Evolutionary conservation across 1,140 invertebrate species (phyloP), one percentile per base, ranked within the genome.

Genomic region (Pachyrhynchus sulphureomaculatus): DNA sequence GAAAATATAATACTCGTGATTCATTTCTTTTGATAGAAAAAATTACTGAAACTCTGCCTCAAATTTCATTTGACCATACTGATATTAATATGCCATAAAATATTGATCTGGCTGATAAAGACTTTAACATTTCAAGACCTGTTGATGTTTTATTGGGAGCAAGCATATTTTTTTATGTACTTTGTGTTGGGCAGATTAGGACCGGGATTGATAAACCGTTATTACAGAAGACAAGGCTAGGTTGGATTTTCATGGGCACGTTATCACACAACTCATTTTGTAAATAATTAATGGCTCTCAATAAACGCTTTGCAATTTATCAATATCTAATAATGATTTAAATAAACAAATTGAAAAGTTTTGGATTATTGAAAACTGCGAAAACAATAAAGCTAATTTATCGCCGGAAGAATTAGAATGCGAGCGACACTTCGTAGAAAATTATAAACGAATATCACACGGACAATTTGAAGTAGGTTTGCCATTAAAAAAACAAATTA

Each of bases 111-210:
- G 62, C 57, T 1, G 62, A 65, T 21, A 24, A 21, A 26, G 17
- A 49, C 8, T 65, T 61, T 41, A 47, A 61, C 23, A 9, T 26
- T 13, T 48, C 48, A 13, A 5, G 48, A 17, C 15, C 24, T 24
- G 26, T 67, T 1, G 64, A 68, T 47, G 5, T 68, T 17, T 37
- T 68, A 9, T 42, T 64, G 20, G 39, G 2, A 32, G 61, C 12
- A 26, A n/a, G n/a, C n/a, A n/a, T n/a, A n/a, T n/a, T n/a, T n/a
- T n/a, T n/a, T n/a, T n/a, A n/a, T n/a, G n/a, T 68, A 21, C 29
- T 68, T 29, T 66, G 66, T 44, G 42, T 64, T 2, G 61, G 54
- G 4, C 64, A 66, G 53, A 59, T 60, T 6, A 23, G 44, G 39
- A n/a, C 18, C 12, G 41, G 41, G 6, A 21, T 4, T 2, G 12